Evolutionary conservation across 2,888 invertebrate species (phyloP).

Genomic region (Cheilosia pagana): DNA sequence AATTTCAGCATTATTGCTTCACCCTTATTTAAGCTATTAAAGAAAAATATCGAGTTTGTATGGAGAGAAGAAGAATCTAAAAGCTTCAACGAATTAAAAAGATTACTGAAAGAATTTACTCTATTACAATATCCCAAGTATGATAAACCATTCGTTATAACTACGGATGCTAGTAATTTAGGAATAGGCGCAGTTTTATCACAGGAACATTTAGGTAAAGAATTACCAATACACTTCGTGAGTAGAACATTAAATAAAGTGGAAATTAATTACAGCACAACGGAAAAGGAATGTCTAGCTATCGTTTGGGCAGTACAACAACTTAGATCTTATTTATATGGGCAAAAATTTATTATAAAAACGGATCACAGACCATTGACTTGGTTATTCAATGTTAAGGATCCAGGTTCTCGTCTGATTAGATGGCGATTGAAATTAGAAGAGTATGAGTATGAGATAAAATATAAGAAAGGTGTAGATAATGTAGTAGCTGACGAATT

Average conservation of each 20-base stretch:
- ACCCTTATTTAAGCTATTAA: conserved; percentile 47
- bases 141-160: no score
- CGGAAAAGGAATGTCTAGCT: conserved; percentile 9
- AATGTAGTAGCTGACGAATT: conserved; percentile 24
- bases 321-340: conserved; percentile 18
- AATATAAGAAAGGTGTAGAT: conserved; percentile 17
- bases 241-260: conserved; percentile 33
- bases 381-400: conserved; percentile 26
- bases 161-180: no score
- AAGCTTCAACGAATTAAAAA: no score
- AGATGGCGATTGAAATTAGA: conserved; percentile 21
- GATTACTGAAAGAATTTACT: no score
- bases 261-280: conserved; percentile 24
- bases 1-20: conserved; percentile 51
- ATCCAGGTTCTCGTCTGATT: conserved; percentile 17
- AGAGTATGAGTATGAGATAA: conserved; percentile 1
- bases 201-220: no score
- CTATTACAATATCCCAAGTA: no score
- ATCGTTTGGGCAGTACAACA: conserved; percentile 27
- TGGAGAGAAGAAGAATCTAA: no score
- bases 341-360: neutral
- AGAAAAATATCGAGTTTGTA: conserved; percentile 4
- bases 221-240: no score
- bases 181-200: no score
- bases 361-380: neutral